Percentiles rank a stretch among this genome's conserved stretches.
phyloP scores from a whole-genome alignment of 1,140 invertebrate genomes.

The Panonychus citri region DNA sequence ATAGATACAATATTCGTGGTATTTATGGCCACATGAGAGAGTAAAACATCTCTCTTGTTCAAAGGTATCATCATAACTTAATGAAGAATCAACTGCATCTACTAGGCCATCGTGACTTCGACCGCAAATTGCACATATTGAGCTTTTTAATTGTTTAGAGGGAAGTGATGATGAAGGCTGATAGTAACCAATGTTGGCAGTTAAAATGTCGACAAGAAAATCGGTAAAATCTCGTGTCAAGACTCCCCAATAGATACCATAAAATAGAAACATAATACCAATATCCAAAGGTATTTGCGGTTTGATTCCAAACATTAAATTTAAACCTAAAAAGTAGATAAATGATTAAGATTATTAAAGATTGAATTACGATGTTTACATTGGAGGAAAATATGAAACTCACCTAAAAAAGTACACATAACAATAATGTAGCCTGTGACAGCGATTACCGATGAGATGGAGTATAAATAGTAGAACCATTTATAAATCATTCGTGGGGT shows the following conservation, averaged over 20 bases:
- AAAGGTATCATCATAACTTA: constrained; percentile 15
- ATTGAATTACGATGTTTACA: neutral
- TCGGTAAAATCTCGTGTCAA: constrained; percentile 87
- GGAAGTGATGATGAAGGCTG: constrained; percentile 63
- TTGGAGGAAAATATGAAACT: neutral
- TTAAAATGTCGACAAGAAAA: constrained; percentile 93
- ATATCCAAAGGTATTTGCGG: constrained; percentile 73
- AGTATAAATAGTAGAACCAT: constrained; percentile 95
- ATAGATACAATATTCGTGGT: constrained; percentile 94
- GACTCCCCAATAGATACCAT: constrained; percentile 95
- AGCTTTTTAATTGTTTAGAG: constrained; percentile 59
- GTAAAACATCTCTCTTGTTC: constrained; percentile 71
- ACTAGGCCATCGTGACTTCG: constrained; percentile 44
- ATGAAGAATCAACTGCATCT: constrained; percentile 23
- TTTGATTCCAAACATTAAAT: constrained; percentile 60
- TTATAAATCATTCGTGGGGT: constrained; percentile 82
- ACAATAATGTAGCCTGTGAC: constrained; percentile 80
- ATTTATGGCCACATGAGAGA: constrained; percentile 69
- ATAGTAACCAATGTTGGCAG: constrained; percentile 52
- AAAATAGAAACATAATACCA: constrained; percentile 72
- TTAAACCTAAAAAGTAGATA: constrained; percentile 35
- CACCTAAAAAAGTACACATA: constrained; percentile 56
- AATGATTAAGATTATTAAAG: neutral
- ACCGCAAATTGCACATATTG: constrained; percentile 91
- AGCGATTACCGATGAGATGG: constrained; percentile 73